Evolutionary conservation across 2,888 invertebrate genomes (phyloP).

Genomic region (Branchellion lobata): DNA sequence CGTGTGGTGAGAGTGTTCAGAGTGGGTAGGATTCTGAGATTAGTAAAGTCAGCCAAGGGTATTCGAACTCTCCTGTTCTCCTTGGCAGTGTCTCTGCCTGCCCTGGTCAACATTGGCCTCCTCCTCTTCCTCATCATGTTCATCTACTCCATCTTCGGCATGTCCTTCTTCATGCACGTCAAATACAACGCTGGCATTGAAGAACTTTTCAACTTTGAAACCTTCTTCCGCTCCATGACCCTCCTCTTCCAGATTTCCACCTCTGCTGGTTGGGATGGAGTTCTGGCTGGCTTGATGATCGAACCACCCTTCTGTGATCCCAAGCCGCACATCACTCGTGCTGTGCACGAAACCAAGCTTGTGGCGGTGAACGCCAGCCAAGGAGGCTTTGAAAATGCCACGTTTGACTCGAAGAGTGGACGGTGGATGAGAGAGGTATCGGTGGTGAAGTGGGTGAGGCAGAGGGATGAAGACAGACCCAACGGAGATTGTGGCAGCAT

Average conservation of each 20-base stretch:
- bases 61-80: conserved; percentile 95
- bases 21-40: conserved; percentile 92
- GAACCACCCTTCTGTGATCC: conserved; percentile 59
- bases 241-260: conserved; percentile 81
- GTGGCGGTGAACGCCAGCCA: background rate
- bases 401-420: background rate
- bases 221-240: conserved; percentile 96
- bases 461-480: conserved; percentile 45
- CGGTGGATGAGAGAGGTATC: background rate
- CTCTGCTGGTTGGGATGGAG: conserved; percentile 83
- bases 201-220: conserved; percentile 94
- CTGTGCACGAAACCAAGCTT: background rate
- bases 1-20: conserved; percentile 97
- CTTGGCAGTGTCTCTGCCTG: conserved; percentile 95
- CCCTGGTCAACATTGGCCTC: conserved; percentile 96
- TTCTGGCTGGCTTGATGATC: conserved; percentile 90
- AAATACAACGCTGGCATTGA: conserved; percentile 90
- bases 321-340: background rate
- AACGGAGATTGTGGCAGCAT: conserved; percentile 80
- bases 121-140: conserved; percentile 97
- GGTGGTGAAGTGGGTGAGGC: background rate
- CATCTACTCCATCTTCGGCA: conserved; percentile 98
- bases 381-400: background rate
- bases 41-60: conserved; percentile 97
- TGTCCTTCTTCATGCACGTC: conserved; percentile 99